Percentiles rank a stretch among this genome's conserved stretches.
Conservation (phyloP, 2,113 vertebrate species). For the Antechinus flavipes region DNA sequence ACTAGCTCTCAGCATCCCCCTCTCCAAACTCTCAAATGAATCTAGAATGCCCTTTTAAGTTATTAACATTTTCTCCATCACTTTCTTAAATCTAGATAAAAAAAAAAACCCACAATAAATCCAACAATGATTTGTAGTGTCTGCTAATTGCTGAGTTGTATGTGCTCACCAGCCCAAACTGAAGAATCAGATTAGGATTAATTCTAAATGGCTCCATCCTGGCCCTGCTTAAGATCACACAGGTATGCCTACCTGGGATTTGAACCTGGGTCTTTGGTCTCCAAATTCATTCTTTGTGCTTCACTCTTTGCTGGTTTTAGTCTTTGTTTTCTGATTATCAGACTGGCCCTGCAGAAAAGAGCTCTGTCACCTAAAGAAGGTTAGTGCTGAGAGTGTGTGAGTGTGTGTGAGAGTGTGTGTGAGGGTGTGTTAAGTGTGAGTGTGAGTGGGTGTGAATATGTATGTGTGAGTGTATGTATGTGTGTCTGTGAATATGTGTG, state of each 20-base stretch:
- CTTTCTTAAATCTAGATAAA: background rate
- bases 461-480: accelerated
- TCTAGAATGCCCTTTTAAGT: background rate
- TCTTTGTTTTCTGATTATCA: background rate
- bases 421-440: no score
- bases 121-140: background rate
- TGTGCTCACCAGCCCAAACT: background rate
- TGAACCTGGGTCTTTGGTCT: background rate
- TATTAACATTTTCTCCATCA: background rate
- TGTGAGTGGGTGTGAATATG: no score
- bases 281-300: background rate
- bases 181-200: background rate
- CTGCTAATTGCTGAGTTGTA: background rate
- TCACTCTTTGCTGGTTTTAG: background rate
- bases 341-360: background rate
- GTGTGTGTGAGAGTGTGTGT: no score
- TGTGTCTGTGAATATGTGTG: no score
- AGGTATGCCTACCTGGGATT: background rate
- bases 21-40: background rate
- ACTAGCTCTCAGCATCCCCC: background rate
- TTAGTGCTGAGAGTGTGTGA: background rate
- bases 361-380: background rate
- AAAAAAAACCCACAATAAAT: background rate
- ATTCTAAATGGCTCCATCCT: background rate
- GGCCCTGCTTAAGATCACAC: background rate